Conservation (phyloP, 2,888 invertebrate genomes). For the Melanophora roralis region DNA sequence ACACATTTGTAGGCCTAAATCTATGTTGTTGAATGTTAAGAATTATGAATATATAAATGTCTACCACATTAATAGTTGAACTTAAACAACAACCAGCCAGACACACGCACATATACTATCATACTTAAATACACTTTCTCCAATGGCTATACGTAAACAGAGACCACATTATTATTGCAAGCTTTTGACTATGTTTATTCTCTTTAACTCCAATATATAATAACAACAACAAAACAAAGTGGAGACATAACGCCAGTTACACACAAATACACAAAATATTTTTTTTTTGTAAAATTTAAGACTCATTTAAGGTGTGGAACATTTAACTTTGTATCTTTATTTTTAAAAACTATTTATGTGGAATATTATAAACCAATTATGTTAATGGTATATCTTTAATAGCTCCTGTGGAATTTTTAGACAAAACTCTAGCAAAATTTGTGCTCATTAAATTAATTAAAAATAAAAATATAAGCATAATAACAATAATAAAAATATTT, state of each 20-base stretch:
- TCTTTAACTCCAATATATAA: no score
- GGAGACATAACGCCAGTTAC: neutral
- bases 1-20: neutral
- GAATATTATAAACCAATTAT: no score
- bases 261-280: neutral
- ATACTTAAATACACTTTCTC: neutral
- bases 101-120: neutral
- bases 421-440: neutral
- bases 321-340: neutral
- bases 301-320: constrained; percentile 20
- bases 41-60: constrained; percentile 30
- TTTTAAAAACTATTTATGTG: neutral
- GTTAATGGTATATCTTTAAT: no score
- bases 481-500: neutral
- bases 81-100: neutral
- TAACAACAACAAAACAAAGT: no score
- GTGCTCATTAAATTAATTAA: constrained; percentile 35
- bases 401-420: neutral
- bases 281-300: neutral
- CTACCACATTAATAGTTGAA: constrained; percentile 33
- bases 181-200: constrained; percentile 11
- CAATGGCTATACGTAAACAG: neutral
- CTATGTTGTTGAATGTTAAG: constrained; percentile 3
- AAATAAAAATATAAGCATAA: neutral
- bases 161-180: constrained; percentile 14